Evolutionary conservation across 2,113 vertebrate genomes (phyloP).

Genomic region (Ptilorrhoa leucosticta): DNA sequence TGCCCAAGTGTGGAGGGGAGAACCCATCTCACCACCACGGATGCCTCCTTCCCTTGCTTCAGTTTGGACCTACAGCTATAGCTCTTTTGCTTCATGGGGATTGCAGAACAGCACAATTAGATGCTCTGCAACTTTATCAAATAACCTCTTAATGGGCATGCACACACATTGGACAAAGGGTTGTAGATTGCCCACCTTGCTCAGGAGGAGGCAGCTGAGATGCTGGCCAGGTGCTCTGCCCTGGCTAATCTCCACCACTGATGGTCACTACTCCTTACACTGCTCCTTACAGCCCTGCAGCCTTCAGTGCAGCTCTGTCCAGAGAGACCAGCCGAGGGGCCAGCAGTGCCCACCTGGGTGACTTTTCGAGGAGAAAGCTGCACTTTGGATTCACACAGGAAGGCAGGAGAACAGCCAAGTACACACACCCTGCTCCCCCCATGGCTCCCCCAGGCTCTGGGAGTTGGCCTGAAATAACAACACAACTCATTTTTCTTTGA

Average conservation of each 20-base stretch:
- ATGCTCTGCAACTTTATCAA: not conserved
- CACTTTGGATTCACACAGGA: not conserved
- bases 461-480: not conserved
- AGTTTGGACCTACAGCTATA: not conserved
- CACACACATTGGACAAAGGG: accelerated
- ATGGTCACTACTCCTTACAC: not conserved
- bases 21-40: not conserved
- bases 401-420: not conserved
- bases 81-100: accelerated
- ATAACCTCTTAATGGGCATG: not conserved
- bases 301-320: not conserved
- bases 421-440: not conserved
- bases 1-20: accelerated
- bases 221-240: not conserved
- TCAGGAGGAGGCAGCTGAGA: not conserved
- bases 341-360: accelerated
- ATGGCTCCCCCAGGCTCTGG: accelerated
- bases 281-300: not conserved
- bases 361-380: not conserved
- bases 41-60: not conserved
- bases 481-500: not conserved
- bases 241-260: accelerated
- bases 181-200: not conserved
- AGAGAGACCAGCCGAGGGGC: not conserved
- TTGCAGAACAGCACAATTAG: not conserved